These are phyloP conservation scores for Capreolus pygargus DNA, from an alignment of 2,113 vertebrate species.

Conservation along the genomic window DNA sequence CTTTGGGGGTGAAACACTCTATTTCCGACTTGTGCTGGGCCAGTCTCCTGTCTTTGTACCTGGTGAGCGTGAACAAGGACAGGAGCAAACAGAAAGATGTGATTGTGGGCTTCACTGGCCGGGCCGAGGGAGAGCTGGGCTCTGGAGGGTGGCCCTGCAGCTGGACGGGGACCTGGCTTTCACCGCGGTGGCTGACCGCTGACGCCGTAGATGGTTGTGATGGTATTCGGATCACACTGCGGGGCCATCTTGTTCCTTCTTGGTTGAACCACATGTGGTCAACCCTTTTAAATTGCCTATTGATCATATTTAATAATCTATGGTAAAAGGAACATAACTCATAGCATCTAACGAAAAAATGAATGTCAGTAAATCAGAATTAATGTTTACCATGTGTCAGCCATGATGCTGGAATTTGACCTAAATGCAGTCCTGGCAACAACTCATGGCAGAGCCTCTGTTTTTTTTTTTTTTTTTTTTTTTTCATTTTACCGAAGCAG, in stretches of 20 bases:
- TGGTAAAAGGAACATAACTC: background rate
- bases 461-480: background rate
- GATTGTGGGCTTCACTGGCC: constrained; percentile 77
- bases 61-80: constrained; percentile 86
- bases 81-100: constrained; percentile 87
- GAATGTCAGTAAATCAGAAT: background rate
- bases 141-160: background rate
- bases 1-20: constrained; percentile 89
- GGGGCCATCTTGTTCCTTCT: background rate
- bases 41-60: constrained; percentile 89
- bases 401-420: background rate
- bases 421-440: background rate
- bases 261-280: background rate
- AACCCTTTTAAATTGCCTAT: background rate
- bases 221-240: background rate
- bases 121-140: constrained; percentile 61
- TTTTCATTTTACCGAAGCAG: background rate
- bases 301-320: background rate
- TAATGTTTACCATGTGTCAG: background rate
- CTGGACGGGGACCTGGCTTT: background rate
- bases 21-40: constrained; percentile 88
- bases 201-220: background rate
- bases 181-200: background rate
- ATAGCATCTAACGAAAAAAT: background rate
- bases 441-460: background rate